A percentile compares a stretch with the other conserved stretches of the same genome.
phyloP scores from a whole-genome alignment of 2,113 vertebrate genomes.

The Menidia beryllina region DNA sequence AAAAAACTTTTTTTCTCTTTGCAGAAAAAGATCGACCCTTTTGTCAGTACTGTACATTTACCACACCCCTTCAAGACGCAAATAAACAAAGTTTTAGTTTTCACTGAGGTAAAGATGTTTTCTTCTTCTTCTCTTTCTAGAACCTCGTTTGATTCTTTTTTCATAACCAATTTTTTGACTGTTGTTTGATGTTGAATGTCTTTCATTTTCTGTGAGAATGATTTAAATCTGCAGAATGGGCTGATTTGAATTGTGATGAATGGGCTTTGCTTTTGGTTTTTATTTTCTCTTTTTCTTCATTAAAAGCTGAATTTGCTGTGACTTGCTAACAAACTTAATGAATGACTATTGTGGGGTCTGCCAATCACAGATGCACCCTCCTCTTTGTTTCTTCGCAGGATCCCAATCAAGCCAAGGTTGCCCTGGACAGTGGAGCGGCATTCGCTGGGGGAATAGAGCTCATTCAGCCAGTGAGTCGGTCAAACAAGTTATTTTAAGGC shows the following conservation, averaged over 20 bases:
- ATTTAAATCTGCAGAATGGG: constrained; percentile 26
- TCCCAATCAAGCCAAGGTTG: constrained; percentile 81
- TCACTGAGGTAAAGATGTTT: constrained; percentile 87
- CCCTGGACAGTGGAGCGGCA: constrained; percentile 84
- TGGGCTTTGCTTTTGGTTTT: neutral
- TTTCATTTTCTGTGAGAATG: constrained; percentile 15
- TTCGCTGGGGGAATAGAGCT: constrained; percentile 88
- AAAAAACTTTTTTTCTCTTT: constrained; percentile 14
- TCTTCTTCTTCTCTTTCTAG: neutral
- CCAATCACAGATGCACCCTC: neutral
- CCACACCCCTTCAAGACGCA: constrained; percentile 83
- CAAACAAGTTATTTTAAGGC: too few relatives aligned
- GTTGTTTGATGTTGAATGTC: constrained; percentile 45
- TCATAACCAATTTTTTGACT: neutral
- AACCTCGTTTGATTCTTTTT: constrained; percentile 30
- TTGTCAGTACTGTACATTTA: constrained; percentile 83
- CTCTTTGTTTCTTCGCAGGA: constrained; percentile 77
- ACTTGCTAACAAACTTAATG: constrained; percentile 20
- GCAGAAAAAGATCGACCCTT: constrained; percentile 90
- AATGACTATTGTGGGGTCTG: constrained; percentile 1
- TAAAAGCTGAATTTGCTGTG: constrained; percentile 18
- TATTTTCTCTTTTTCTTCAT: neutral
- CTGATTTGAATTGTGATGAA: constrained; percentile 5
- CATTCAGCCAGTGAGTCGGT: constrained; percentile 84
- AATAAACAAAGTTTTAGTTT: constrained; percentile 88